A percentile compares a stretch with the other conserved stretches of the same genome.
phyloP scores from a whole-genome alignment of 1,140 invertebrate species.

The Trichonephila clavata region DNA sequence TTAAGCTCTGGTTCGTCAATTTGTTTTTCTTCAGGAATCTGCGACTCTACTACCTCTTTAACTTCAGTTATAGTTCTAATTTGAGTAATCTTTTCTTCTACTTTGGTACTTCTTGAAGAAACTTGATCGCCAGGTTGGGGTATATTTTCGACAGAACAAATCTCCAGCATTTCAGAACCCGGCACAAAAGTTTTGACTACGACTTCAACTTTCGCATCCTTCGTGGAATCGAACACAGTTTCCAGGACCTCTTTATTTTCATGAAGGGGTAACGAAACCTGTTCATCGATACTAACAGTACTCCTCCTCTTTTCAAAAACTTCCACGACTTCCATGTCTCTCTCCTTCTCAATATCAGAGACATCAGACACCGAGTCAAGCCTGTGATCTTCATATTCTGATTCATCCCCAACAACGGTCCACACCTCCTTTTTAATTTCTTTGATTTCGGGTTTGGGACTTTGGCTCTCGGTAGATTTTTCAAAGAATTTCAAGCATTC shows the following conservation, averaged over 20 bases:
- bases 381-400: background rate
- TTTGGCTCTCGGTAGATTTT: slow-evolving; percentile 1
- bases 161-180: slow-evolving; percentile 67
- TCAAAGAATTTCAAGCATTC: slow-evolving; percentile 74
- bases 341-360: slow-evolving; percentile 42
- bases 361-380: background rate
- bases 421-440: slow-evolving; percentile 70
- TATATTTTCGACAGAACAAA: slow-evolving; percentile 70
- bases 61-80: background rate
- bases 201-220: slow-evolving; percentile 68
- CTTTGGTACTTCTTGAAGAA: background rate
- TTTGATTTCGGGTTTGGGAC: slow-evolving; percentile 45
- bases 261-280: slow-evolving; percentile 72
- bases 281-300: slow-evolving; percentile 39
- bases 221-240: slow-evolving; percentile 54
- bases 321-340: slow-evolving; percentile 53
- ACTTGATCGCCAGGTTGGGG: background rate
- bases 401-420: slow-evolving; percentile 44
- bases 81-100: background rate
- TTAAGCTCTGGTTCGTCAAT: background rate
- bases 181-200: slow-evolving; percentile 62
- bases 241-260: slow-evolving; percentile 66
- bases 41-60: background rate
- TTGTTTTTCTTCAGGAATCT: background rate
- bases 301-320: slow-evolving; percentile 32